Base-by-base conservation (phyloP, 2,113 vertebrate genomes). In the Gila orcuttii region DNA sequence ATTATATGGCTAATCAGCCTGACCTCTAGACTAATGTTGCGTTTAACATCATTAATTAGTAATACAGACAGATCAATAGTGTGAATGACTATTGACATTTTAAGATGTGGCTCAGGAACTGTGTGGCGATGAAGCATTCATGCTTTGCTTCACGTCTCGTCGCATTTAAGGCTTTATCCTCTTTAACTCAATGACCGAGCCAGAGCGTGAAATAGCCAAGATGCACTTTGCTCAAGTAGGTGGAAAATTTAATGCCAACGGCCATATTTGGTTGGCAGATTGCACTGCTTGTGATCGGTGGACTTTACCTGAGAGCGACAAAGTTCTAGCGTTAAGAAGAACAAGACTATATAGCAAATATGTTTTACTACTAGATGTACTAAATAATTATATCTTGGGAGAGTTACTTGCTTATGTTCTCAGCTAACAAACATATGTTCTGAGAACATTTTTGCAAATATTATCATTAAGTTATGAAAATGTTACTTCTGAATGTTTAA, bases 41-140 rank as follows among this genome's bases (percentile, higher is more conserved):
- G 9, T 82, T 82, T 86, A 89, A 69, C 23, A 39, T 82, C 82
- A 85, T 85, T 82, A 82, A 81, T 86, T 86, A 84, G 28, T 83
- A 86, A 86, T 86, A 86, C 69, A 76, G 77, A 75, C 62, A 36
- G 79, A 86, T 86, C 59, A 64, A 84, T 86, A 76, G 59, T 69
- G 42, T 36, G 36, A 84, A 79, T 23, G 42, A 52, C 77, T 85
- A 73, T 78, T 86, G 77, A 73, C 71, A 59, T 81, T 85, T 80
- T 79, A 36, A 47, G 45, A 73, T 11, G 17, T n/a, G 69, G n/a
- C 10, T 11, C 17, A 7, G 59, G 87, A 80, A 76, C 31, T 5
- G 45, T 3, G 33, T 79, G 45, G 55, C n/a, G 25, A 50, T 82
- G 36, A 39, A 80, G 19, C 79, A 6, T 82, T 82, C 19, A 8